Conservation (phyloP, 2,888 invertebrate species). For the Argyresthia goedartella region DNA sequence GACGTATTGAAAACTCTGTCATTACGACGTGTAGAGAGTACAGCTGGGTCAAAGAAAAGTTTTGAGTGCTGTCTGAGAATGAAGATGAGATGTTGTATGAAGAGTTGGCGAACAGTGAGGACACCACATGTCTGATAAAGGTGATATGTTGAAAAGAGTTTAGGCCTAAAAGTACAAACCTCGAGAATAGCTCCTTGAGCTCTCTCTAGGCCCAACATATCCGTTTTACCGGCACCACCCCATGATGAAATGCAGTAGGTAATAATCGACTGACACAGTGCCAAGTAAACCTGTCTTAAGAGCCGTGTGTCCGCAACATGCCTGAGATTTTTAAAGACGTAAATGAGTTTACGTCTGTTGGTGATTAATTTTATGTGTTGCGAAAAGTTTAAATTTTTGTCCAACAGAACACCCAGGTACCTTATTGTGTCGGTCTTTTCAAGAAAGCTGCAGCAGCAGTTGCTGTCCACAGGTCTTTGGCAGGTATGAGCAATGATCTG, state of each 20-base stretch:
- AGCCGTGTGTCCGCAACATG: neutral
- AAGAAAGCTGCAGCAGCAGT: neutral
- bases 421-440: neutral
- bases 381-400: neutral
- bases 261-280: conserved; percentile 5
- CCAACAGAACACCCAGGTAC: neutral
- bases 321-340: neutral
- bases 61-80: no score
- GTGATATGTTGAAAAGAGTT: neutral
- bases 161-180: neutral
- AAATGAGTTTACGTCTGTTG: neutral
- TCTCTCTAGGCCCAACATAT: conserved; percentile 3
- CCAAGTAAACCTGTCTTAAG: conserved; percentile 2
- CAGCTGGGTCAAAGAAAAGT: no score
- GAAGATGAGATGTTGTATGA: neutral
- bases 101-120: neutral
- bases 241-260: conserved; percentile 8
- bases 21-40: no score
- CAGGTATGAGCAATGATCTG: neutral
- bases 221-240: conserved; percentile 5
- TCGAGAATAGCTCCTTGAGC: conserved; percentile 9
- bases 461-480: neutral
- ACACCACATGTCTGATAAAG: neutral
- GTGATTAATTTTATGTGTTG: neutral
- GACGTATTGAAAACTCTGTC: no score